Evolutionary conservation across 2,113 vertebrate species (phyloP), one percentile per base, ranked within the genome.

Genomic region (Apodemus sylvaticus): DNA sequence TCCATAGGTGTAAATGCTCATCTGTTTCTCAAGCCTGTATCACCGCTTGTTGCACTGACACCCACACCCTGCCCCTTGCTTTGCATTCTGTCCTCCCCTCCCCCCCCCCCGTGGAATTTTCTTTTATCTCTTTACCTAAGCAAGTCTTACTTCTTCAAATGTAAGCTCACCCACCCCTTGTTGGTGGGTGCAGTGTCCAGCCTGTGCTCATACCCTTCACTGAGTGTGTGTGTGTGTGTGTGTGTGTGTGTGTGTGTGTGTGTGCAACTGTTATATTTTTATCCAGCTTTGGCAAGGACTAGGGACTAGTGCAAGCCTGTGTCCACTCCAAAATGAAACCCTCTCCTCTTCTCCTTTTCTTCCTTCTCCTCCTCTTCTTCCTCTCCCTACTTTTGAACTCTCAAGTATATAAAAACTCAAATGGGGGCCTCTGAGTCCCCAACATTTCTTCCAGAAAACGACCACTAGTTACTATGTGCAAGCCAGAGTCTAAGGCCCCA

Each of bases 81-180:
- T 93, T 79, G 1, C 5, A 39, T 91, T 81, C 9, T 71, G 3
- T 74, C 66, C 85, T 42, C 20, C 60, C 36, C 39, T 68, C 4
- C 26, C 66, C 73, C 4, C 1, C 29, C 29, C 31, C 66, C 36
- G 31, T 24, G 2, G 9, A 94, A 91, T 60, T 13, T 55, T 71
- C 2, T 90, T 73, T 31, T 95, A 7, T 53, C 42, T 76, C 70
- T 89, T 86, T 34, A 81, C 14, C 24, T 91, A 70, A 4, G 36
- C 42, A 93, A 88, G 42, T 14, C 51, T 26, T 92, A 58, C 58
- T 55, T 82, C 64, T 83, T 91, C 79, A 92, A 83, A 94, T 34
- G 34, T 91, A 48, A 87, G 7, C 9, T 73, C 93, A 85, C n/a
- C 64, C 42, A 36, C 19, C 62, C 71, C 17, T 68, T 17, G 74